Evolutionary conservation across 1,140 invertebrate genomes (phyloP), one percentile per base, ranked within the genome.

Genomic region (Drosophila arawakana): DNA sequence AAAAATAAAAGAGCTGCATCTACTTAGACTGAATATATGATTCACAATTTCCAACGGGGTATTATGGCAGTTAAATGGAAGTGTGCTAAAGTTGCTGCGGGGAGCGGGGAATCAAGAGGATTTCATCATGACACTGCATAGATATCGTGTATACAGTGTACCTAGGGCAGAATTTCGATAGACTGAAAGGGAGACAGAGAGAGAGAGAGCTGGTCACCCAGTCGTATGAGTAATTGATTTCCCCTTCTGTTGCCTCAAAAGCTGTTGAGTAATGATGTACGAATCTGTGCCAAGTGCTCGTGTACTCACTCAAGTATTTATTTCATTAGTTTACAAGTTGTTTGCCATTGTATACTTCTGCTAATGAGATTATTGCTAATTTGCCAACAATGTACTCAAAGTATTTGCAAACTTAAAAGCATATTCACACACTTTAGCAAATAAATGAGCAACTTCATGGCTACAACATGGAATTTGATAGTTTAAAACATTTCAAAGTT

Each of bases 31-130:
- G 72, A 74, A 73, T 65, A 62, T 73, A 69, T 67, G 70, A 67
- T 77, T 50, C 54, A 65, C 25, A 55, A 59, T 74, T 70, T 47
- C 68, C 58, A 76, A 34, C 39, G 34, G 75, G 43, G 57, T 54
- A 49, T 67, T 15, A 15, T 41, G 21, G 13, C 54, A 57, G 15
- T 11, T 18, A 15, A 7, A 9, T 2, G 37, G 18, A 34, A 11
- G 37, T 9, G 13, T 15, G 34, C 3, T 43, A 47, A 55, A 5
- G 79, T 46, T 49, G 60, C 69, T 15, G 4, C 10, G 37, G 15
- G 34, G 61, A 57, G 80, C 76, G 71, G 80, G 15, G 15, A 77
- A 83, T 84, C 34, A 58, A 57, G 80, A 67, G 71, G 80, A 78
- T 84, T 84, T 80, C 80, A 84, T 84, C 43, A 49, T 69, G 57